Base-by-base conservation (phyloP, 64 coral and sea anemone genomes). In the Montipora foliosa region DNA sequence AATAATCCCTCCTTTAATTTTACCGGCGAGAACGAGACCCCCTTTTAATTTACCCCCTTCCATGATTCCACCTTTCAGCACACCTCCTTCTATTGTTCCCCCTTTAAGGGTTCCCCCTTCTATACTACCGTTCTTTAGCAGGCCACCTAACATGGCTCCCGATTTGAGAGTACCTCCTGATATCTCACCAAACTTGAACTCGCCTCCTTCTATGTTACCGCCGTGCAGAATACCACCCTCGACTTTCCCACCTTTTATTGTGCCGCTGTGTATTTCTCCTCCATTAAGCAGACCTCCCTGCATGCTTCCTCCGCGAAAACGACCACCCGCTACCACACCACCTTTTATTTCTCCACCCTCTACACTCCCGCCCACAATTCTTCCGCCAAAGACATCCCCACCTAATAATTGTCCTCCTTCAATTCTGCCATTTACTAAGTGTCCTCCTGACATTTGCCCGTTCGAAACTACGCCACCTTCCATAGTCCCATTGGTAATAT, bases 11-110 rank as follows among this genome's bases (percentile, higher is more conserved):
- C 98, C 98, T 67, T 96, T 99, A 24, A 99, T 96, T 77, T 92
- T 96, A 81, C 98, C 98, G 75, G 92, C 89, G 15, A 96, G 89
- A 80, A 99, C 98, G 58, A 96, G 84, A 6, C 98, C 98, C 7
- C 98, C 98, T 49, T 94, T 91, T 2, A 99, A 87, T 20, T 94
- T 79, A 2, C 98, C 98, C n/a, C 92, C 92, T 88, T 99, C 98
- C 95, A 99, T 99, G 22, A 96, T 89, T 15, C 98, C 98, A 74
- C 98, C 98, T 70, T 96, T 99, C 16, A 99, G 67, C 9, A 99
- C 80, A 49, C 98, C 98, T 16, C 98, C 98, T 62, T 91, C 88
- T 68, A 99, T 92, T 48, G 80, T 87, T 19, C 98, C 98, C 7
- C 95, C 94, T 78, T 96, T 96, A 2, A 99, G 86, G 7, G 92